Evolutionary conservation across 2,888 invertebrate species (phyloP), one percentile per base, ranked within the genome.

Genomic region (Cheilosia soror): DNA sequence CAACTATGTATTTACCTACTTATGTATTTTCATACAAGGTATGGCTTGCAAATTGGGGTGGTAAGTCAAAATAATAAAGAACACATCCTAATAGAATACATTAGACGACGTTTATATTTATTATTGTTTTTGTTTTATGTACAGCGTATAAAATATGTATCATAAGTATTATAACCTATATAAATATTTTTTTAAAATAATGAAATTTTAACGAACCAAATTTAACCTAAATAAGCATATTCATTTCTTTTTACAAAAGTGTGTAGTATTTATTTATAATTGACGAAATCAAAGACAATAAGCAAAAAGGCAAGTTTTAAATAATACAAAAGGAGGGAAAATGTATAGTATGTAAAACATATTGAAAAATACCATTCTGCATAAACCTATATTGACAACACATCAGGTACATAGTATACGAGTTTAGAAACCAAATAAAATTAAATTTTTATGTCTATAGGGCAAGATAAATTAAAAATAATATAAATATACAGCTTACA

Each of bases 351-450:
- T 31, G 20, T 20, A 20, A 1, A 55, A 49, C 20, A 13, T 85
- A 62, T 66, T 49, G 63, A 65, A 51, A 60, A 63, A 73, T 83
- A 79, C 71, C 79, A 63, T 80, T 82, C 73, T 71, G 82, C 71
- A 60, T 69, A 79, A 72, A 81, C 84, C 62, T 77, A 71, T 66
- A 84, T 87, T 69, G 75, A 87, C 73, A 76, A 92, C 76, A 81
- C 85, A 85, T 85, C 85, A 85, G 85, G 85, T 85, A 85, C 85
- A 68, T 77, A 80, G 76, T 81, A 79, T 68, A 65, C 68, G 31
- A 77, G 42, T 58, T 79, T 33, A 37, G 76, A 84, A 75, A 51
- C 4, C 27, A 51, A 27, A 51, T 25, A 27, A 11, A 51, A 49
- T 4, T 11, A 47, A 15, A 44, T 13, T 25, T 25, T 31, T 63